Evolutionary conservation across 2,797 vertebrate genomes (phyloP).

Genomic region (Schizopygopsis pylzovi): DNA sequence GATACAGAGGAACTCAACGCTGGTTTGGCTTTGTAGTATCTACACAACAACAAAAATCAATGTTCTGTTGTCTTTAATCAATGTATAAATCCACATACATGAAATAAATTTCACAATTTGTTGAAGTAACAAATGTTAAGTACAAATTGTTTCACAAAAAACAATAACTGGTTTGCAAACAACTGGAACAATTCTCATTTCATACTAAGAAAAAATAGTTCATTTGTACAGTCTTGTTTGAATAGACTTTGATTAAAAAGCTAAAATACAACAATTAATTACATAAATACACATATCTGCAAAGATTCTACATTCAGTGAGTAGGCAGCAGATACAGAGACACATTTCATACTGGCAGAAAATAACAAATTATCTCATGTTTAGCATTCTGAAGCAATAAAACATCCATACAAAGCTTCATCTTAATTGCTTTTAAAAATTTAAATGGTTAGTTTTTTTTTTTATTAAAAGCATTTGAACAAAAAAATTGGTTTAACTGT

Average conservation of each 20-base stretch:
- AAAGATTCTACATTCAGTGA: not conserved
- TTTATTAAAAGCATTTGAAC: not conserved
- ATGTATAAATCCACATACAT: slow-evolving; percentile 37
- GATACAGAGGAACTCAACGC: not conserved
- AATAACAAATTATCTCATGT: not conserved
- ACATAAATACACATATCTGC: slow-evolving; percentile 40
- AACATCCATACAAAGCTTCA: not conserved
- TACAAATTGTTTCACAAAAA: slow-evolving; percentile 5
- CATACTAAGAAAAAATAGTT: not conserved
- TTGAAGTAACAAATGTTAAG: slow-evolving; percentile 1
- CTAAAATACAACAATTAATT: slow-evolving; percentile 5
- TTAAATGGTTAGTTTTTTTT: not conserved
- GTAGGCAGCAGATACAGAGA: not conserved
- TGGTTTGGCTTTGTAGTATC: not conserved
- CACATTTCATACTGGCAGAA: not conserved
- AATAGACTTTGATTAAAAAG: slow-evolving; percentile 2
- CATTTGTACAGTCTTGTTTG: not conserved
- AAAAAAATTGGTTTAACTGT: slow-evolving; percentile 3
- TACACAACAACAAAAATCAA: not conserved
- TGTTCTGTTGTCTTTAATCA: slow-evolving; percentile 7
- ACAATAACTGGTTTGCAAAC: slow-evolving; percentile 15
- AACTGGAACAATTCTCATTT: not conserved
- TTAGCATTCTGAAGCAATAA: not conserved
- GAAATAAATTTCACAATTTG: not conserved
- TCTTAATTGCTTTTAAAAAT: not conserved